phyloP scores from a whole-genome alignment of 2,888 invertebrate genomes.

The Brassicogethes aeneus region DNA sequence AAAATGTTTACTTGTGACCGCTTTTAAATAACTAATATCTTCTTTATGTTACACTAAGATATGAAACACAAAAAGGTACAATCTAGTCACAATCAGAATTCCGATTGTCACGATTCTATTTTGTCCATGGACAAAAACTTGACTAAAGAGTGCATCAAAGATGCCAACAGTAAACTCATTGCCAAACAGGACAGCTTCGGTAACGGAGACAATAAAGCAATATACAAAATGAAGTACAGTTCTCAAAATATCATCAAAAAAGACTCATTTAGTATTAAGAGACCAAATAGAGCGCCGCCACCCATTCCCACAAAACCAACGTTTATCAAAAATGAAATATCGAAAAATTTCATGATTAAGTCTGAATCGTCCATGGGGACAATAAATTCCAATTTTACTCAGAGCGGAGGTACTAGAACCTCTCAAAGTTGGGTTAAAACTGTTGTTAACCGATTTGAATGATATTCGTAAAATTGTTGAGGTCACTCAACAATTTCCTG shows the following conservation, averaged over 20 bases:
- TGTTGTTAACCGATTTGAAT: constrained; percentile 65
- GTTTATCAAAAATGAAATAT: constrained; percentile 10
- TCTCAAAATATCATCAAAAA: constrained; percentile 1
- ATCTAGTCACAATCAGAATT: constrained; percentile 36
- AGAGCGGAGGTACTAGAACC: constrained; percentile 6
- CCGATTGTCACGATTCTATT: constrained; percentile 36
- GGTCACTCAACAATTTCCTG: background rate
- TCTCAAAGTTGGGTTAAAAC: constrained; percentile 64
- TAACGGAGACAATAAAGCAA: constrained; percentile 15
- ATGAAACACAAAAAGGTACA: constrained; percentile 45
- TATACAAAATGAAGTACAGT: constrained; percentile 10
- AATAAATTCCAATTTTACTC: constrained; percentile 8
- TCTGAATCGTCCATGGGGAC: constrained; percentile 8
- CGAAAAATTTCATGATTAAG: background rate
- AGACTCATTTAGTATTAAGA: constrained; percentile 20
- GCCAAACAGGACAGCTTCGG: constrained; percentile 31
- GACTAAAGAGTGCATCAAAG: constrained; percentile 31
- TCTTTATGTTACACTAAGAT: constrained; percentile 68
- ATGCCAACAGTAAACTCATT: constrained; percentile 27
- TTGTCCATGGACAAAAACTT: constrained; percentile 35
- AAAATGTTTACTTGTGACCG: constrained; percentile 51
- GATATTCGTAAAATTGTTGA: constrained; percentile 20
- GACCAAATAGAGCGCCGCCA: constrained; percentile 48
- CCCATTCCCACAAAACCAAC: constrained; percentile 57
- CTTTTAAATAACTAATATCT: constrained; percentile 59